These are phyloP conservation scores for Anabas testudineus DNA, from an alignment of 2,797 vertebrate species.

Conservation along the genomic window DNA sequence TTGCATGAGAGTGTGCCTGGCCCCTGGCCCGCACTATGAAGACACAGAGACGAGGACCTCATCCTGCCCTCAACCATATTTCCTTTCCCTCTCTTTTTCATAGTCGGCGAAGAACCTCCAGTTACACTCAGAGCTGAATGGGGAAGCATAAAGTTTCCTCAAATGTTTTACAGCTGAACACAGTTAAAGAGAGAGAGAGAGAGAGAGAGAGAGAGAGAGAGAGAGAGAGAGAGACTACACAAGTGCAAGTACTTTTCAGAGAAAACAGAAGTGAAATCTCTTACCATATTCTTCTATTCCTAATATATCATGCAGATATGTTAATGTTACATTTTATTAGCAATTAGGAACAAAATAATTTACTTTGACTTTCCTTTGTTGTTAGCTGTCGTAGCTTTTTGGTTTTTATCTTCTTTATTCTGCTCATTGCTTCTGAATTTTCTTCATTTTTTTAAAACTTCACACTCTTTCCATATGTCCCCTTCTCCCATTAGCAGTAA, in stretches of 20 bases:
- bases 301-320: no score
- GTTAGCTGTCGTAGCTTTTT: slow-evolving; percentile 49
- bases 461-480: slow-evolving; percentile 9
- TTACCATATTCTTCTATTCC: no score
- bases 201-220: no score
- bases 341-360: slow-evolving; percentile 49
- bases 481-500: slow-evolving; percentile 65
- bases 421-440: slow-evolving; percentile 1
- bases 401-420: slow-evolving; percentile 32
- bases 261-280: slow-evolving; percentile 36
- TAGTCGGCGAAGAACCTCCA: slow-evolving; percentile 77
- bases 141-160: slow-evolving; percentile 82
- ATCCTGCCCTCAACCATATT: slow-evolving; percentile 81
- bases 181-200: slow-evolving; percentile 47
- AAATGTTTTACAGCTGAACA: slow-evolving; percentile 85
- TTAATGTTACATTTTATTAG: slow-evolving; percentile 5
- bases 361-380: slow-evolving; percentile 23
- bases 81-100: slow-evolving; percentile 80
- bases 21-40: slow-evolving; percentile 60
- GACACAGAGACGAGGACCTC: slow-evolving; percentile 76
- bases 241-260: slow-evolving; percentile 60
- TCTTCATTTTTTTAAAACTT: background rate
- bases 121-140: slow-evolving; percentile 78
- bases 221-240: slow-evolving; percentile 39
- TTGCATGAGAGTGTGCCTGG: slow-evolving; percentile 75